Conservation (phyloP, 2,888 invertebrate genomes). For the Hypsopygia costalis region DNA sequence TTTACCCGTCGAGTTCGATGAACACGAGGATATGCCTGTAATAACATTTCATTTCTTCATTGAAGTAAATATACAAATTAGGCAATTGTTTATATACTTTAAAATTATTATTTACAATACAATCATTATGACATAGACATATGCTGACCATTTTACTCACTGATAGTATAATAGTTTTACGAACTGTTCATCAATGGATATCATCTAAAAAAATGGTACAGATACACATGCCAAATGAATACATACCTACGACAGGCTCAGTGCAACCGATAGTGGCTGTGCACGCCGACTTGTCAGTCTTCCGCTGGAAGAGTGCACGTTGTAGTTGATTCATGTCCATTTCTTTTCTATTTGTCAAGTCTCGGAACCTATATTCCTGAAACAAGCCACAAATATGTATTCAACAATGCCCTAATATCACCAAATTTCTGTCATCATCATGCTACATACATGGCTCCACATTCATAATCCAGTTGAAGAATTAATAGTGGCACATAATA, state of each 20-base stretch:
- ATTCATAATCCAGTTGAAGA: conserved; percentile 1
- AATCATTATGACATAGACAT: too few relatives aligned
- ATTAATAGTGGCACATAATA: background rate
- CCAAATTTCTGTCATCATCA: conserved; percentile 14
- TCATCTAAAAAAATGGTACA: too few relatives aligned
- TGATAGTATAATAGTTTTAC: too few relatives aligned
- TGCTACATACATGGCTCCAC: conserved; percentile 16
- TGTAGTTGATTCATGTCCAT: conserved; percentile 83
- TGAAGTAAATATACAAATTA: too few relatives aligned
- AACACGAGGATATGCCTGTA: conserved; percentile 67
- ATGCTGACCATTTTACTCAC: too few relatives aligned
- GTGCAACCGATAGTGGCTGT: conserved; percentile 47
- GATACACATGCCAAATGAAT: too few relatives aligned
- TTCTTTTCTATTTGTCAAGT: conserved; percentile 86
- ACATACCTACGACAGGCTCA: conserved; percentile 57
- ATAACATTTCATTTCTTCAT: too few relatives aligned
- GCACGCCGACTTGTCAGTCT: conserved; percentile 45
- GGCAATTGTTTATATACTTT: too few relatives aligned
- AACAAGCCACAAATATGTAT: conserved; percentile 57
- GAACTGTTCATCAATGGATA: too few relatives aligned
- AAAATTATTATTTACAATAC: too few relatives aligned
- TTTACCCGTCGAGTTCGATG: conserved; percentile 57
- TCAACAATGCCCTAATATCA: conserved; percentile 28
- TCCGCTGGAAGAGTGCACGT: conserved; percentile 77
- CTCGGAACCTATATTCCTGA: conserved; percentile 86